Evolutionary conservation across 2,113 vertebrate species (phyloP).

Genomic region (Hyperopisus bebe): DNA sequence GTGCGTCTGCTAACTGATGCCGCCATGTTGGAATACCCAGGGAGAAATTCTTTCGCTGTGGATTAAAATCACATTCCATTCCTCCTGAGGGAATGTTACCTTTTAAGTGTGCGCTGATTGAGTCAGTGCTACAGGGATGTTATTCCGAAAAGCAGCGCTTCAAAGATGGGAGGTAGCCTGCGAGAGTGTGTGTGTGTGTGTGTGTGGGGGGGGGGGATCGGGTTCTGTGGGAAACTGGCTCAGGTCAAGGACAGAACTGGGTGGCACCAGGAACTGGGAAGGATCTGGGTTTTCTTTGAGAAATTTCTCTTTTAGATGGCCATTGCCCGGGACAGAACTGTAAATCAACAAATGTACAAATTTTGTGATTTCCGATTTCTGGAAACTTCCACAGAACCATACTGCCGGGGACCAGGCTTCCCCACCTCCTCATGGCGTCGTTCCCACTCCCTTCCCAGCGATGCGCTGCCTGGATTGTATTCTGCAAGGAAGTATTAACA

Average conservation of each 20-base stretch:
- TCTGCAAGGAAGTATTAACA: slow-evolving; percentile 72
- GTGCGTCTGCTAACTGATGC: slow-evolving; percentile 10
- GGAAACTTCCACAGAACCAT: slow-evolving; percentile 15
- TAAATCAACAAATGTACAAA: background rate
- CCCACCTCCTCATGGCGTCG: background rate
- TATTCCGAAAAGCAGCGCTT: background rate
- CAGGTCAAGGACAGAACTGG: background rate
- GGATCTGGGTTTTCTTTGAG: background rate
- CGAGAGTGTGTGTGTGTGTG: too few relatives aligned
- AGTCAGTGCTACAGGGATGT: background rate
- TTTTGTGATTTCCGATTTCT: background rate
- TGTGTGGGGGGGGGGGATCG: background rate
- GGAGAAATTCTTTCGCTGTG: background rate
- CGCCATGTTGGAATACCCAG: background rate
- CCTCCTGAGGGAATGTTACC: slow-evolving; percentile 1
- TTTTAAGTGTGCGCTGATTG: slow-evolving; percentile 1
- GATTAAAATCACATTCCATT: background rate
- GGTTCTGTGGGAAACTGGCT: background rate
- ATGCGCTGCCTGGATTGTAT: slow-evolving; percentile 59
- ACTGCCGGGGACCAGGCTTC: slow-evolving; percentile 17
- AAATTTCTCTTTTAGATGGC: background rate
- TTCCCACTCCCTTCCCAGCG: slow-evolving; percentile 36
- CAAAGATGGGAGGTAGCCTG: background rate
- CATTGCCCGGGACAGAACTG: background rate
- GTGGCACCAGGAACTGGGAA: background rate